Conservation (phyloP, 2,113 vertebrate species). For the Sander vitreus region DNA sequence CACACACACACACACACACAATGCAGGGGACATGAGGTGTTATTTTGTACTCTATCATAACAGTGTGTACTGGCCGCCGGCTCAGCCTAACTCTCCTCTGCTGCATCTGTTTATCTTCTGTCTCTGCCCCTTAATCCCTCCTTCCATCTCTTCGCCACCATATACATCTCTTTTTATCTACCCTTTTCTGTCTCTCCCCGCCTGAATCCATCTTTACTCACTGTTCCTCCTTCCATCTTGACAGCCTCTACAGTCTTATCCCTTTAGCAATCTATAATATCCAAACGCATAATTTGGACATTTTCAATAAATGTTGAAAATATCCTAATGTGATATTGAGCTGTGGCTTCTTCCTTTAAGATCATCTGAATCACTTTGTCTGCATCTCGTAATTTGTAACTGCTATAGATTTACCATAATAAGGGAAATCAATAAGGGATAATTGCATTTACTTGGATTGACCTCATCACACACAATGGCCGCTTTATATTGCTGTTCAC, state of each 20-base stretch:
- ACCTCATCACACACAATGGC: conserved; percentile 30
- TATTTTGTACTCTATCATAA: conserved; percentile 76
- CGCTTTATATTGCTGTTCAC: not conserved
- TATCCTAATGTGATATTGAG: not conserved
- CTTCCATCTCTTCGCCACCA: conserved; percentile 29
- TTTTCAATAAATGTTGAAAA: not conserved
- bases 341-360: not conserved
- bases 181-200: conserved; percentile 10
- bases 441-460: conserved; percentile 1
- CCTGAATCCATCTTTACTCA: conserved; percentile 25
- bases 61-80: conserved; percentile 52
- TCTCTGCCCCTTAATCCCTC: conserved; percentile 50
- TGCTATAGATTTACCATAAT: not conserved
- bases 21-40: conserved; percentile 59
- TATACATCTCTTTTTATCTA: conserved; percentile 52
- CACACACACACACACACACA: conserved; percentile 22
- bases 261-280: conserved; percentile 17
- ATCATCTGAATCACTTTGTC: not conserved
- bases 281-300: not conserved
- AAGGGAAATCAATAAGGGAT: conserved; percentile 11
- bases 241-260: conserved; percentile 4
- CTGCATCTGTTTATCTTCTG: conserved; percentile 60
- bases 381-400: conserved; percentile 4
- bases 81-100: conserved; percentile 55
- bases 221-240: not conserved